Base-by-base conservation (phyloP, 2,113 vertebrate species). In the Gobiocypris rarus region DNA sequence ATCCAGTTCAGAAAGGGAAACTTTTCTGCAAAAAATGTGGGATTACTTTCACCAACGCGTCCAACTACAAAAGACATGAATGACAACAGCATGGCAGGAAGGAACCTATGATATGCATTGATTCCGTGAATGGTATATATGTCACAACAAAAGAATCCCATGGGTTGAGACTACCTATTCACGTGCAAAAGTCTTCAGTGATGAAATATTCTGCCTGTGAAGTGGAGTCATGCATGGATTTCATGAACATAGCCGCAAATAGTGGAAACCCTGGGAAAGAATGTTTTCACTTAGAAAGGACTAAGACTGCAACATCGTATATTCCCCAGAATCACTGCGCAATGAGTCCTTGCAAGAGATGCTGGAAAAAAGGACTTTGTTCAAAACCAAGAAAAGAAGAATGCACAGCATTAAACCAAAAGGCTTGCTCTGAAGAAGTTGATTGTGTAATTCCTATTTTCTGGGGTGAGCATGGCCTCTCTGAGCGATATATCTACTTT, bases 241-340 rank as follows among this genome's bases (percentile, higher is more conserved):
- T 58, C 10, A 77, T 77, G 75, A 41, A 1, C 13, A 77, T 77
- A 26, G 75, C 75, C 14, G 50, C 52, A 31, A 41, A 77, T 9
- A 58, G 28, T 38, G 75, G 75, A 77, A 77, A 77, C 22, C 75
- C 75, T 38, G 75, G 75, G 4, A 77, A 77, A 24, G 28, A 58
- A 22, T 77, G 75, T 9, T 77, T 22, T 34, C 75, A 77, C 31
- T 77, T 31, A 24, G 75, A 77, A 45, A 77, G 75, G 75, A 77
- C 52, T 3, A 58, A 11, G 5, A 77, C 43, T 19, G 31, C 75
- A 9, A 31, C 9, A 19, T 34, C 17, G 1, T 77, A 77, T 28
- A 77, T 52, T 31, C 75, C 3, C 50, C 75, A 54, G 22, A 52
- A 52, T 17, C 75, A 38, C 50, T 77, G 75, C 34, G 31, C 26